Evolutionary conservation across 2,888 invertebrate species (phyloP).

Genomic region (Orthonevra nobilis): DNA sequence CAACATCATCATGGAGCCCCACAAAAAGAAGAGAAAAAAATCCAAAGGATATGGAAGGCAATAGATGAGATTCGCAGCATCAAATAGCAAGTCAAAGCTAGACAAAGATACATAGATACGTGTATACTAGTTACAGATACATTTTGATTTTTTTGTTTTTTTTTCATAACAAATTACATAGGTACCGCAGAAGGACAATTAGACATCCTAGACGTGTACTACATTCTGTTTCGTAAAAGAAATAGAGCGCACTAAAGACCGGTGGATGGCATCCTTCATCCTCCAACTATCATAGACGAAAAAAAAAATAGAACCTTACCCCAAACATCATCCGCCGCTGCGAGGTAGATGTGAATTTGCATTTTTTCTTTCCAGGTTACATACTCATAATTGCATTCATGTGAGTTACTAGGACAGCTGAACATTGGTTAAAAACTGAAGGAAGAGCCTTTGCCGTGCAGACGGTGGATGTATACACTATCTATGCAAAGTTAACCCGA

Average conservation of each 20-base stretch:
- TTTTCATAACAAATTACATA: conserved; percentile 11
- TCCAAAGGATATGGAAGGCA: neutral
- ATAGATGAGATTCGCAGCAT: conserved; percentile 1
- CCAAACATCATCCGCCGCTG: conserved; percentile 18
- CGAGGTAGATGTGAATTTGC: conserved; percentile 33
- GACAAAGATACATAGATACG: neutral
- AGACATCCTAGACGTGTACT: conserved; percentile 51
- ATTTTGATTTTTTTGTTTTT: conserved; percentile 5
- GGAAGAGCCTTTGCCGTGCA: neutral
- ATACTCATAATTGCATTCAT: conserved; percentile 61
- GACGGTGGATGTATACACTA: neutral
- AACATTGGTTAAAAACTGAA: conserved; percentile 38
- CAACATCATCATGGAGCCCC: neutral
- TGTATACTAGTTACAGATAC: neutral
- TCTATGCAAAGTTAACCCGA: conserved; percentile 40
- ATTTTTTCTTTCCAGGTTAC: conserved; percentile 50
- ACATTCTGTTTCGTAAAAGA: conserved; percentile 39
- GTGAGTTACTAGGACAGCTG: conserved; percentile 57
- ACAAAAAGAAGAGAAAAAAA: neutral
- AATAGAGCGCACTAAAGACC: conserved; percentile 47
- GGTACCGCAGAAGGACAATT: conserved; percentile 37
- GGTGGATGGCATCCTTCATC: conserved; percentile 14
- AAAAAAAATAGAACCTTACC: conserved; percentile 13
- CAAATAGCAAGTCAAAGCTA: conserved; percentile 12
- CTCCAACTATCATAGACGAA: conserved; percentile 19